Base-by-base conservation (phyloP, 2,797 vertebrate species). In the Aselliscus stoliczkanus region DNA sequence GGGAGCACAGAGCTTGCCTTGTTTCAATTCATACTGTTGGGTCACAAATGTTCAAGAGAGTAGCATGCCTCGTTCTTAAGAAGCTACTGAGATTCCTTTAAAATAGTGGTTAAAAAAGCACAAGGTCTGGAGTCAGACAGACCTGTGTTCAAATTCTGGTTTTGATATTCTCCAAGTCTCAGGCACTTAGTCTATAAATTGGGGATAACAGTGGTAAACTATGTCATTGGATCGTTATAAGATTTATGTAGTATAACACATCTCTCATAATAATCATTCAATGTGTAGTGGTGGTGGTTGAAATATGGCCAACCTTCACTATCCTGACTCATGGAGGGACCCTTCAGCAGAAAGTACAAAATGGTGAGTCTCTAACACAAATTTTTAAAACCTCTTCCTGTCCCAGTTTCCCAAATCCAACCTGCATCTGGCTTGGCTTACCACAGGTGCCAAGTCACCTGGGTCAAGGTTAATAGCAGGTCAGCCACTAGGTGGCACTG, bases 1-100 rank as follows among this genome's bases (percentile, higher is more conserved):
- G 97, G 82, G 90, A 97, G 52, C 95, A 97, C 97, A 98, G 97
- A 97, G 96, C 93, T 65, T 5, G 90, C 97, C 97, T 98, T 98
- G 97, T 98, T 97, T 77, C 75, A 54, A 25, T 73, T 96, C 90
- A 84, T 72, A 65, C 70, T 1, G 64, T 50, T 89, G 56, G 95
- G 96, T 97, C 92, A 75, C 93, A 85, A 93, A 90, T 4, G 47
- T 92, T 88, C 85, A 27, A 21, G 84, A 95, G 92, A 92, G 92
- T 27, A 90, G 73, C 70, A 21, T 11, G 37, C 70, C 83, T 50
- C 2, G 0, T 64, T 84, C 93, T 94, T 94, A 82, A 97, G 90
- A 93, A 91, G 42, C 88, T 62, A 85, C 87, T 44, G 44, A 64
- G 96, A 90, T 47, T 70, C 92, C 54, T 93, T 75, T 39, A 58